Conservation (phyloP, 1,140 invertebrate species). For the Calliopsis andreniformis region DNA sequence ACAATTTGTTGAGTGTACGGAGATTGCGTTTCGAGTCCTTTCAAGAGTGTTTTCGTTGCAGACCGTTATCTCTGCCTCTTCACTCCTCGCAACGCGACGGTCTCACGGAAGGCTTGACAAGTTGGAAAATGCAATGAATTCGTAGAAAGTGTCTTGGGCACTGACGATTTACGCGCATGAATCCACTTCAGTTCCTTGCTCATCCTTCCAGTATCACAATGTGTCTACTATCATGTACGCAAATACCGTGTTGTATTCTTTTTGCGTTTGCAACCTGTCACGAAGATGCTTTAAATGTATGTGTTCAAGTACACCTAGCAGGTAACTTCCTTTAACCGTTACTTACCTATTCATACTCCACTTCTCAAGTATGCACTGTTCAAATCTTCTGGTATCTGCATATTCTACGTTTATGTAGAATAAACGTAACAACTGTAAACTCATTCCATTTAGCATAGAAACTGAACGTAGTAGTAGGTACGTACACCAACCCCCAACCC, state of each 20-base stretch:
- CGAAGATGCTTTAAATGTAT: no score
- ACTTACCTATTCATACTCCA: no score
- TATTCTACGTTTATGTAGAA: no score
- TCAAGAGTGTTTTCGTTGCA: constrained; percentile 41
- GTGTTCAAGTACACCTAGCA: no score
- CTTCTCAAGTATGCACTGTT: no score
- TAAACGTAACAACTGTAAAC: no score
- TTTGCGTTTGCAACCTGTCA: background rate
- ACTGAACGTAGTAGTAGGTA: no score
- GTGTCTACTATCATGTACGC: background rate
- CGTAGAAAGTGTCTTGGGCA: constrained; percentile 37
- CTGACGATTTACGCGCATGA: constrained; percentile 28
- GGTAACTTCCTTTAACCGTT: no score
- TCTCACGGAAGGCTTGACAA: constrained; percentile 4
- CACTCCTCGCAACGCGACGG: background rate
- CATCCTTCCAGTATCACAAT: constrained; percentile 10
- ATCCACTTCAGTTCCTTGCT: background rate
- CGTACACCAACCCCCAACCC: no score
- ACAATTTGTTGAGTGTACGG: constrained; percentile 55
- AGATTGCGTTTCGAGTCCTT: constrained; percentile 51
- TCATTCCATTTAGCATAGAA: no score
- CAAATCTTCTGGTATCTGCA: no score
- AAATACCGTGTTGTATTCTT: background rate
- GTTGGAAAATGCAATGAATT: constrained; percentile 42
- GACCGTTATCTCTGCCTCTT: constrained; percentile 25